Base-by-base conservation (phyloP, 2,113 vertebrate genomes). In the Seriola rivoliana region DNA sequence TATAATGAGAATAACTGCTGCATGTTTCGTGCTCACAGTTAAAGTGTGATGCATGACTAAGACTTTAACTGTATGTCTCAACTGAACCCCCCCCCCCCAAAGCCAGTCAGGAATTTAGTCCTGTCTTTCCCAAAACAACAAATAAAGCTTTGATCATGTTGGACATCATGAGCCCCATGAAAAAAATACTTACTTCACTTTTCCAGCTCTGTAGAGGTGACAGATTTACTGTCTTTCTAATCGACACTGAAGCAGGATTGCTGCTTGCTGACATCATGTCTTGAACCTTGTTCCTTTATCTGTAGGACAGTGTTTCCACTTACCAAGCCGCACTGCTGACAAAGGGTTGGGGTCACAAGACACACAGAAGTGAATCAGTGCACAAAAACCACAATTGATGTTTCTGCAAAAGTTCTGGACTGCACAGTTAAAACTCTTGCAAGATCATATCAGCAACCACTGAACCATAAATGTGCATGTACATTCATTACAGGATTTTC, bases 401-500 rank as follows among this genome's bases (percentile, higher is more conserved):
- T 34, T 29, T 84, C 34, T 77, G 40, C 48, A 55, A 4, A 50
- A 40, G 10, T 74, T 79, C 29, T 29, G 29, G 29, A 29, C 38
- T 23, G 2, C 17, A 7, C 83, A 58, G 46, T 54, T 42, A 38
- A 29, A 40, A 63, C 32, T 75, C 11, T 52, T 54, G n/a, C 42
- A 71, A 48, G 7, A 70, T 60, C 52, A 21, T 55, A 55, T 78
- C 64, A 75, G 48, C 69, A 58, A 38, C 38, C 52, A 63, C 65
- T 73, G 62, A 84, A 81, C 60, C 67, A 54, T 69, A 44, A 64
- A 76, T 46, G 46, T 58, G 21, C 64, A 78, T 44, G 4, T 63
- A 5, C 60, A 72, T 76, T 69, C 55, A 60, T 57, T 50, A 67
- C 50, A 78, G 29, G 40, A 65, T 42, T 64, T 19, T 79, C 32